These are phyloP conservation scores for Vipera latastei DNA, from an alignment of 2,797 vertebrate genomes.

Conservation along the genomic window DNA sequence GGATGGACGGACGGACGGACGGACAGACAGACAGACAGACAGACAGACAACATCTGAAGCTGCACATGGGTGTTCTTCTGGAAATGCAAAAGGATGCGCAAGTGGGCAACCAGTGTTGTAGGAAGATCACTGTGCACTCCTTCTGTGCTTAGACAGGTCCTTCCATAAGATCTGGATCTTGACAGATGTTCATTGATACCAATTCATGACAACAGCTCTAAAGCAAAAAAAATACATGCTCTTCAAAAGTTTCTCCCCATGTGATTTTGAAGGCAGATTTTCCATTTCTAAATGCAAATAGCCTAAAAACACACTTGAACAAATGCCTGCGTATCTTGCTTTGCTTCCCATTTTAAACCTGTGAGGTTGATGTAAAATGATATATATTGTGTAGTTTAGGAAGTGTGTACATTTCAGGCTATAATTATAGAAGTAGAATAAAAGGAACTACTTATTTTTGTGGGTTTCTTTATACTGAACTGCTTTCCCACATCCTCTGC, in stretches of 20 bases:
- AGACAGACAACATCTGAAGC: background rate
- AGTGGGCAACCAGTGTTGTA: background rate
- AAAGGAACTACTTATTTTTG: slow-evolving; percentile 52
- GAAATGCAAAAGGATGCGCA: background rate
- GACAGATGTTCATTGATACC: background rate
- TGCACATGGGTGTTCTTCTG: background rate
- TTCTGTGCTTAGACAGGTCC: background rate
- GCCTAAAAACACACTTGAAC: slow-evolving; percentile 15
- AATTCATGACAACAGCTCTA: background rate
- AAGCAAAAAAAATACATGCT: background rate
- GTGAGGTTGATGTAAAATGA: slow-evolving; percentile 34
- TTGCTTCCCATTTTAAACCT: slow-evolving; percentile 34
- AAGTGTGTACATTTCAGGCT: slow-evolving; percentile 28
- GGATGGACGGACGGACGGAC: too few relatives aligned
- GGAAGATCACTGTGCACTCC: background rate
- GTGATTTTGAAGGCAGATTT: slow-evolving; percentile 28
- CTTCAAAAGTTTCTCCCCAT: slow-evolving; percentile 26
- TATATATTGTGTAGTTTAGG: slow-evolving; percentile 42
- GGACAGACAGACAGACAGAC: background rate
- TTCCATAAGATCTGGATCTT: background rate
- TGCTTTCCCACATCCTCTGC: slow-evolving; percentile 53
- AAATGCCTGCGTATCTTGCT: slow-evolving; percentile 11
- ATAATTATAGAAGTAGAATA: slow-evolving; percentile 46
- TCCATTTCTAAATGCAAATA: slow-evolving; percentile 9
- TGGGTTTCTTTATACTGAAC: slow-evolving; percentile 48